phyloP scores from a whole-genome alignment of 2,797 vertebrate species.

The Silurus aristotelis region DNA sequence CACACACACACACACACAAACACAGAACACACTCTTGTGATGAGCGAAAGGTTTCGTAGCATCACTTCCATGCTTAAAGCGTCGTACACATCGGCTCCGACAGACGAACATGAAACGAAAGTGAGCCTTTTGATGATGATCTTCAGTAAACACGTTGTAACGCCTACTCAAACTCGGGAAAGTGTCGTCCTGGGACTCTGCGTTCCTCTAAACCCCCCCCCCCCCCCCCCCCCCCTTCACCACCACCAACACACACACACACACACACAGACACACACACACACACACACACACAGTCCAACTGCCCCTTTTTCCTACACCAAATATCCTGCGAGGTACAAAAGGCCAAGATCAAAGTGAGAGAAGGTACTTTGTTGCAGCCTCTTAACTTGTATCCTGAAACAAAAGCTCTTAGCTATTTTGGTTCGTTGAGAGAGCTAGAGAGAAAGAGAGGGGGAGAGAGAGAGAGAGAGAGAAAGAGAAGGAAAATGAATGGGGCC shows the following conservation, averaged over 20 bases:
- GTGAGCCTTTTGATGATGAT: constrained; percentile 57
- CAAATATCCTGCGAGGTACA: constrained; percentile 44
- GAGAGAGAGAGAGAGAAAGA: constrained; percentile 53
- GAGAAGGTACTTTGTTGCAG: constrained; percentile 45
- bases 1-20: not conserved
- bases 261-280: too few relatives aligned
- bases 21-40: not conserved
- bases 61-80: not conserved
- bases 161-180: constrained; percentile 49
- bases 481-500: constrained; percentile 40
- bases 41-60: not conserved
- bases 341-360: constrained; percentile 49
- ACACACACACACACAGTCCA: too few relatives aligned
- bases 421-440: constrained; percentile 40
- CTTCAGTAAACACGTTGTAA: constrained; percentile 51
- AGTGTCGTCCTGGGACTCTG: constrained; percentile 54
- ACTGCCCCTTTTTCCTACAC: constrained; percentile 35
- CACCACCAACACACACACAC: too few relatives aligned
- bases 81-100: constrained; percentile 38
- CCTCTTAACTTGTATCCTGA: constrained; percentile 47
- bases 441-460: not conserved
- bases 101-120: constrained; percentile 45
- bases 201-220: constrained; percentile 26
- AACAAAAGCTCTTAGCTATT: constrained; percentile 40
- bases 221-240: too few relatives aligned